These are phyloP conservation scores for Cyrtorhinus lividipennis DNA, from an alignment of 1,140 invertebrate genomes.

Conservation along the genomic window DNA sequence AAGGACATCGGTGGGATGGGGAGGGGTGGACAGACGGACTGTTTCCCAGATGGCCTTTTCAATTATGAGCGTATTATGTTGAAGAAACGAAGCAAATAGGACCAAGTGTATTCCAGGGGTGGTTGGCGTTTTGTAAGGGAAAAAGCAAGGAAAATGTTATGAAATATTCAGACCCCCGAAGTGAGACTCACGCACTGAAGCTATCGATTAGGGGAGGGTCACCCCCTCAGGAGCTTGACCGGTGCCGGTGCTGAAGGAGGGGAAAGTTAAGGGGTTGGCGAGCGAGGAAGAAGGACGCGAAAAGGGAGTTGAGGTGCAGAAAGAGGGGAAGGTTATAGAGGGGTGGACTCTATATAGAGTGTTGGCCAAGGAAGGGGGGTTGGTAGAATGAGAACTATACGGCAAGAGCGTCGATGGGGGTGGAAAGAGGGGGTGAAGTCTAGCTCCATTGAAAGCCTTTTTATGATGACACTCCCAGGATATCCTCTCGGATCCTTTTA, in stretches of 20 bases:
- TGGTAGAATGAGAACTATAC: neutral
- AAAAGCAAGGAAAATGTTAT: neutral
- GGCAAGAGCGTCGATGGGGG: neutral
- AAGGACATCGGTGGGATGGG: no score
- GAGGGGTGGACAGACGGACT: no score
- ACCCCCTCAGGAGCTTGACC: neutral
- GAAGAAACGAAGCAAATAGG: neutral
- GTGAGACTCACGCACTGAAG: neutral
- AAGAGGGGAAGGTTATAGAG: neutral
- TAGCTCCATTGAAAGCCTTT: constrained; percentile 14
- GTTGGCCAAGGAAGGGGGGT: neutral
- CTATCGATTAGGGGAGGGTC: neutral
- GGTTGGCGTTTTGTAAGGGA: no score
- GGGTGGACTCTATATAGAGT: neutral
- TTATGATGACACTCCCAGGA: constrained; percentile 17
- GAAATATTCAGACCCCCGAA: constrained; percentile 7
- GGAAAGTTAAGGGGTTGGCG: neutral
- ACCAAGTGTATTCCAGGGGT: no score
- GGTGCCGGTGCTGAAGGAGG: neutral
- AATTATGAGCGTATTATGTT: neutral
- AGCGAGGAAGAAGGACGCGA: neutral
- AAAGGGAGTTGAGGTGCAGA: neutral
- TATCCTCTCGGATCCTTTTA: constrained; percentile 16
- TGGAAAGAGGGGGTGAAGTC: neutral
- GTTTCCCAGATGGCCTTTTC: no score